Evolutionary conservation across 2,888 invertebrate genomes (phyloP), one percentile per base, ranked within the genome.

Genomic region (Metallyticus violacea): DNA sequence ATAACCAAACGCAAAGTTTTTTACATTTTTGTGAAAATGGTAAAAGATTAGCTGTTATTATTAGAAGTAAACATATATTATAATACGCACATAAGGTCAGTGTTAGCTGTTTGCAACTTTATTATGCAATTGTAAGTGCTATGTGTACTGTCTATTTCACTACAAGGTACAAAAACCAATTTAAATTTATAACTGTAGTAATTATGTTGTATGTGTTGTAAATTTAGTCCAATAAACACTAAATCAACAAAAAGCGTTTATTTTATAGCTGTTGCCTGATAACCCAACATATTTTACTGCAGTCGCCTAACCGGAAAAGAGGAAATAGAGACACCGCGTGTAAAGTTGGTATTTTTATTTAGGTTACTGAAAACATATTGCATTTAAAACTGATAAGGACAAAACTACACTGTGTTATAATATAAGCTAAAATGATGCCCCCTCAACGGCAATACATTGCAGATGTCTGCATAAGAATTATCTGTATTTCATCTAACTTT

Each of bases 181-280:
- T 29, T 85, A 85, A 86, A 79, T 86, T 85, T 87, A 86, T 86
- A 86, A 86, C 85, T 87, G 85, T 87, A 87, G 85, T 76, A 86
- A 85, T 86, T 78, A 86, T 83, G 85, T 83, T 87, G 88, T 88
- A 88, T 84, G 84, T 88, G 86, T 80, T 87, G 85, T 85, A 88
- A 87, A 79, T 85, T 87, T 82, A 87, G 86, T 83, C 81, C 77
- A 87, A 87, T 87, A 87, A 87, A 87, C 40, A 77, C 26, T 76
- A 76, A 76, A 83, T 25, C 27, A 76, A 15, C 25, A 27, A 79
- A n/a, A n/a, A n/a, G n/a, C n/a, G n/a, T n/a, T n/a, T n/a, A n/a
- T n/a, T n/a, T n/a, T n/a, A n/a, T n/a, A n/a, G n/a, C n/a, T n/a
- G n/a, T n/a, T n/a, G n/a, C n/a, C n/a, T n/a, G n/a, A n/a, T n/a